Percentiles rank a stretch among this genome's conserved stretches.
Evolutionary conservation across 2,888 invertebrate species (phyloP).

Genomic region (Rhagium mordax): DNA sequence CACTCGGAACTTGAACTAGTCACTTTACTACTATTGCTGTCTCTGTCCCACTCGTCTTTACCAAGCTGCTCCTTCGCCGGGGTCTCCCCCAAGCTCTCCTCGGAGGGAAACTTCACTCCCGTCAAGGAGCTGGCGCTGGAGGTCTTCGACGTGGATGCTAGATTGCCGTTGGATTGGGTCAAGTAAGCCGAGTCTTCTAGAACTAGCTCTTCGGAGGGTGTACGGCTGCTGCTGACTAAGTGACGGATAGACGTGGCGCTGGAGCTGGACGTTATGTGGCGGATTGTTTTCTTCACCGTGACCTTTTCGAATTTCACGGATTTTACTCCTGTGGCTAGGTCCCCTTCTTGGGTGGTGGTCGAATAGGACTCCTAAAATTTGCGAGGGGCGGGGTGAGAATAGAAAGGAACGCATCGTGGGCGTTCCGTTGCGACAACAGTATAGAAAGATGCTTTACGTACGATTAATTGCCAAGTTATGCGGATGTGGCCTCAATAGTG

Average conservation of each 20-base stretch:
- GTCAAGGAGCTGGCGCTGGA: conserved; percentile 72
- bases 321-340: conserved; percentile 76
- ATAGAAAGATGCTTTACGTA: background rate
- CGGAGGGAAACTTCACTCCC: conserved; percentile 71
- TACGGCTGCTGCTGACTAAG: conserved; percentile 66
- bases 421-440: background rate
- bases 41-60: conserved; percentile 67
- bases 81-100: conserved; percentile 72
- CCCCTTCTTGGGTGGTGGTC: conserved; percentile 76
- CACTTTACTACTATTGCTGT: conserved; percentile 70
- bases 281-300: conserved; percentile 77
- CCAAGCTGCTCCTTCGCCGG: conserved; percentile 59
- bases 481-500: background rate
- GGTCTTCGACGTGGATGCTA: conserved; percentile 69
- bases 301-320: conserved; percentile 83
- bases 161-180: conserved; percentile 71
- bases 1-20: conserved; percentile 71
- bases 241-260: conserved; percentile 57
- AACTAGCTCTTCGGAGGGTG: conserved; percentile 73
- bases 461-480: background rate
- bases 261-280: conserved; percentile 70
- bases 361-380: conserved; percentile 71
- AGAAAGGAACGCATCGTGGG: background rate
- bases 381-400: background rate
- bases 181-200: conserved; percentile 76